Evolutionary conservation across 2,797 vertebrate genomes (phyloP).

Genomic region (Streptopelia turtur): DNA sequence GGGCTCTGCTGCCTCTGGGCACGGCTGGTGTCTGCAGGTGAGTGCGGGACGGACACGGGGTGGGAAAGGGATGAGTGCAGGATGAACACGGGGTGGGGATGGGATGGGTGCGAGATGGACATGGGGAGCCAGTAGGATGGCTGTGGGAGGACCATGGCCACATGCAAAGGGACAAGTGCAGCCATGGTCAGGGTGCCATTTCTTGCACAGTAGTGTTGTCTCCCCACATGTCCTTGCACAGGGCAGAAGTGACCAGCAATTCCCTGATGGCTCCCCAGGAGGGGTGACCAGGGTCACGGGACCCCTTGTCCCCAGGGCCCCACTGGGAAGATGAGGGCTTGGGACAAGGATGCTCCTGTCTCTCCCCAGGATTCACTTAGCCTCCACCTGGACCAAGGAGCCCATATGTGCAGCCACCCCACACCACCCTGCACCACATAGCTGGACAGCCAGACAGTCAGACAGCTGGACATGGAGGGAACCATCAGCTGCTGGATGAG

Average conservation of each 20-base stretch:
- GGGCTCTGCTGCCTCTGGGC: conserved; percentile 62
- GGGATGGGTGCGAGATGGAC: fast-evolving
- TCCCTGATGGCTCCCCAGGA: fast-evolving
- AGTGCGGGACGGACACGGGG: not conserved
- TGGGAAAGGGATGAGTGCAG: no score
- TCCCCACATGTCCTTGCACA: fast-evolving
- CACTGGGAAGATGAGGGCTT: fast-evolving
- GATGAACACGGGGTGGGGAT: fast-evolving
- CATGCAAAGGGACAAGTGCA: fast-evolving
- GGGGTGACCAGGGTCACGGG: no score
- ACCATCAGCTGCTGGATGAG: not conserved
- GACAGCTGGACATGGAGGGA: not conserved
- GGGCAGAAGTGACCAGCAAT: not conserved
- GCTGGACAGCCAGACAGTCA: not conserved
- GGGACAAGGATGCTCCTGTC: not conserved
- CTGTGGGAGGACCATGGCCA: fast-evolving
- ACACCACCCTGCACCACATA: fast-evolving
- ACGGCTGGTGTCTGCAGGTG: conserved; percentile 19
- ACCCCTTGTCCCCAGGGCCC: not conserved
- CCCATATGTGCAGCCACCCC: not conserved
- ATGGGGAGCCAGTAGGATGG: fast-evolving
- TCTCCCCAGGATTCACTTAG: conserved; percentile 19
- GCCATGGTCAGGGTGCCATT: fast-evolving
- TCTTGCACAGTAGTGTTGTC: fast-evolving
- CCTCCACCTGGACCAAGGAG: not conserved